phyloP scores from a whole-genome alignment of 37 sponge, comb jelly and placozoan genomes.

The Beroe ovata region DNA sequence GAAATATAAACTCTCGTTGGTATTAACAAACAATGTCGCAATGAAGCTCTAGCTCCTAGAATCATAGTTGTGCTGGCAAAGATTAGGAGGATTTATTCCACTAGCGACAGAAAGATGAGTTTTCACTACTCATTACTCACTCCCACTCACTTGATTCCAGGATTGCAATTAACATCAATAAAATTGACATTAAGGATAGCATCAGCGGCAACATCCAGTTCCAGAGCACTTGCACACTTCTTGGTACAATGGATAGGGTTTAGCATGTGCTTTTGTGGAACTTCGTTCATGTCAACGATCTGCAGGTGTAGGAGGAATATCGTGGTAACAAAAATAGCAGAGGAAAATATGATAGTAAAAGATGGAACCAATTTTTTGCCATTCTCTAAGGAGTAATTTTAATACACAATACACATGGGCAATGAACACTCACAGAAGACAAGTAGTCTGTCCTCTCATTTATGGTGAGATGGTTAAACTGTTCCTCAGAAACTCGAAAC shows the following conservation, averaged over 20 bases:
- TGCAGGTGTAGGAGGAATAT: not conserved
- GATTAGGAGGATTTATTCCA: too few relatives aligned
- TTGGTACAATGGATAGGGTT: not conserved
- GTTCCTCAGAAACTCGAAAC: slow-evolving; percentile 3
- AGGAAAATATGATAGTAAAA: too few relatives aligned
- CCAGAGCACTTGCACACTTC: slow-evolving; percentile 40
- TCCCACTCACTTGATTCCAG: slow-evolving; percentile 41
- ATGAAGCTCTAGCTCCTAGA: too few relatives aligned
- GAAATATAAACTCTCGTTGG: too few relatives aligned
- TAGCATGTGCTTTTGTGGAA: slow-evolving; percentile 38
- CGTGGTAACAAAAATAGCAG: too few relatives aligned
- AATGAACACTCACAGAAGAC: not conserved
- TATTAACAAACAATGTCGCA: too few relatives aligned
- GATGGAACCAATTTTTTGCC: too few relatives aligned
- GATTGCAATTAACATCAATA: slow-evolving; percentile 64
- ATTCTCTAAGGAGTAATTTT: too few relatives aligned
- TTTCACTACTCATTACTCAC: too few relatives aligned
- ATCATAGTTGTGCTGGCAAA: too few relatives aligned
- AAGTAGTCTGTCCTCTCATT: not conserved
- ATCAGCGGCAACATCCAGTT: slow-evolving; percentile 1
- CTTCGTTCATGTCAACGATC: not conserved
- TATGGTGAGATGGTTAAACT: not conserved
- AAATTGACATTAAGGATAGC: slow-evolving; percentile 29
- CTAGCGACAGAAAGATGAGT: too few relatives aligned
- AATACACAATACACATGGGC: too few relatives aligned